These are phyloP conservation scores for Synergus umbraculus DNA, from an alignment of 2,888 invertebrate genomes.

Conservation along the genomic window DNA sequence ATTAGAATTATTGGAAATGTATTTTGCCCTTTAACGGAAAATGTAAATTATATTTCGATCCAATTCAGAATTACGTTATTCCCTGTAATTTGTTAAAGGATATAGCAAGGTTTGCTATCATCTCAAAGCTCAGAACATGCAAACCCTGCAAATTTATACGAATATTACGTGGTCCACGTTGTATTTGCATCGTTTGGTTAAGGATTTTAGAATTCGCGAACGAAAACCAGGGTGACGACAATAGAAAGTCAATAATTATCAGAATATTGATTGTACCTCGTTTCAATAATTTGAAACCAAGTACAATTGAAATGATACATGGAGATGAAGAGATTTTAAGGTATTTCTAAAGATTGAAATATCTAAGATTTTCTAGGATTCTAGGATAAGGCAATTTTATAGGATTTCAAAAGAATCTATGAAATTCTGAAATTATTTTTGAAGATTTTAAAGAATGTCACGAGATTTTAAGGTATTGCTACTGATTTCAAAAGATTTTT, in stretches of 20 bases:
- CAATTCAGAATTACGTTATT: background rate
- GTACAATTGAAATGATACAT: background rate
- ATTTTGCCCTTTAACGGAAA: slow-evolving; percentile 24
- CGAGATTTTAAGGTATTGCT: no score
- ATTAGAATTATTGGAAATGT: slow-evolving; percentile 35
- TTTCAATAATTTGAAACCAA: background rate
- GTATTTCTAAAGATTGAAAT: no score
- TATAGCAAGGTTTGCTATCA: slow-evolving; percentile 8
- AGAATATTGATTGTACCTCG: background rate
- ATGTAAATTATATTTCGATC: slow-evolving; percentile 18
- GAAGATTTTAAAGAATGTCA: no score
- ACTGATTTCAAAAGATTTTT: no score
- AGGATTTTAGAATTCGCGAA: background rate
- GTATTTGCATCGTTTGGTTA: background rate
- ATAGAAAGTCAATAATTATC: background rate
- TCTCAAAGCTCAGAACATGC: slow-evolving; percentile 9
- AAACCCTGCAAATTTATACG: slow-evolving; percentile 4
- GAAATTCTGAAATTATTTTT: no score
- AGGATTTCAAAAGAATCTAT: no score
- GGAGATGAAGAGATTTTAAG: no score
- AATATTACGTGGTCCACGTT: background rate
- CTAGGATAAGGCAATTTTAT: no score
- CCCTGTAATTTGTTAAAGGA: slow-evolving; percentile 13
- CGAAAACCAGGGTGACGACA: background rate
- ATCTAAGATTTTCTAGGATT: no score